These are phyloP conservation scores for Steromphala cineraria DNA, from an alignment of 2,888 invertebrate genomes.

Conservation along the genomic window DNA sequence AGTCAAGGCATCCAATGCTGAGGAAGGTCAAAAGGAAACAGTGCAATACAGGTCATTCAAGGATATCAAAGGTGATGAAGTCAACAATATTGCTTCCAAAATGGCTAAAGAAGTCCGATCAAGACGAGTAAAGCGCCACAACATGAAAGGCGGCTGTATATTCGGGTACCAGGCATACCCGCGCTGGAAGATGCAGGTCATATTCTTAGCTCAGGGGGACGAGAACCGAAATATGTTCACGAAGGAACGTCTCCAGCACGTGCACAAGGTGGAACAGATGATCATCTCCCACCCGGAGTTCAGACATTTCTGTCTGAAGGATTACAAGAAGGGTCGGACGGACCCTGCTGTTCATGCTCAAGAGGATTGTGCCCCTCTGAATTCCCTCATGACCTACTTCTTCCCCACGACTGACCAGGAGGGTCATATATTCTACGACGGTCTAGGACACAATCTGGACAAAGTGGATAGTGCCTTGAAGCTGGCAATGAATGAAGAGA, in stretches of 20 bases:
- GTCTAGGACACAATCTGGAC: constrained; percentile 59
- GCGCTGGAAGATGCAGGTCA: constrained; percentile 57
- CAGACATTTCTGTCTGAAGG: constrained; percentile 64
- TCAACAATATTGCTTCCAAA: not conserved
- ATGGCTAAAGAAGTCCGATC: not conserved
- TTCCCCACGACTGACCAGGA: constrained; percentile 59
- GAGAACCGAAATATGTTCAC: constrained; percentile 66
- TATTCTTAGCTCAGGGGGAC: constrained; percentile 62
- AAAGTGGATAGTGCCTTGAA: constrained; percentile 64
- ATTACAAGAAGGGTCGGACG: constrained; percentile 31
- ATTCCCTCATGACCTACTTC: constrained; percentile 69
- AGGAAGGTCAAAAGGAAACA: not conserved
- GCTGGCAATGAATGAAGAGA: constrained; percentile 63
- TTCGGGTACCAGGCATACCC: constrained; percentile 34
- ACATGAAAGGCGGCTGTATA: constrained; percentile 11
- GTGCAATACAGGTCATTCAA: not conserved
- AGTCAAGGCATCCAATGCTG: not conserved
- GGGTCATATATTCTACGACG: constrained; percentile 61
- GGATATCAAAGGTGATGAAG: not conserved
- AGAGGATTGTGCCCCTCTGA: constrained; percentile 66
- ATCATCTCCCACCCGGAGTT: constrained; percentile 60
- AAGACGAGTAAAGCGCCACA: constrained; percentile 39
- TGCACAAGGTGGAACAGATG: constrained; percentile 63
- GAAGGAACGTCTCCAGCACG: constrained; percentile 55
- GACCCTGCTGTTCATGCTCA: constrained; percentile 52